phyloP scores from a whole-genome alignment of 2,113 vertebrate genomes.

The Thinocorus orbignyianus region DNA sequence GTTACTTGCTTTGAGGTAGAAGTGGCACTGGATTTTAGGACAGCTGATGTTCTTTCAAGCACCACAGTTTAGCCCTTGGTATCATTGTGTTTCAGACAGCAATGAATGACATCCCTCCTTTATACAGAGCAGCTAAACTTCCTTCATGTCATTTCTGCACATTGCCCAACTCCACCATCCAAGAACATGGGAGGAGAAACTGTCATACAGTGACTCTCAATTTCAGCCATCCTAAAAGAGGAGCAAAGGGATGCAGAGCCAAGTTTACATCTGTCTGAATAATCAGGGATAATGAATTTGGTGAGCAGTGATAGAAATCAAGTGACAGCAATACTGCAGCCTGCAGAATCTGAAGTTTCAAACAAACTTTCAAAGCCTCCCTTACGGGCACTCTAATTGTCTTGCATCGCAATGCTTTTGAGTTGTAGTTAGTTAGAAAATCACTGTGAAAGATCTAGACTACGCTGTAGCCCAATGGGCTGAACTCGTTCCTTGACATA shows the following conservation, averaged over 20 bases:
- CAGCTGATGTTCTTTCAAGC: neutral
- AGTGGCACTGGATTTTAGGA: neutral
- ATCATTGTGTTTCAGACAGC: neutral
- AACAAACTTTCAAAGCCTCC: neutral
- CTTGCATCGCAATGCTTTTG: neutral
- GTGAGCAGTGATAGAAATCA: neutral
- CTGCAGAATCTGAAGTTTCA: neutral
- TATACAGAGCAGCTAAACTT: neutral
- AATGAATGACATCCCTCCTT: neutral
- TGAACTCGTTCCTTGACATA: neutral
- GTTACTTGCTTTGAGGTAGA: neutral
- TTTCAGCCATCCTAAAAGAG: neutral
- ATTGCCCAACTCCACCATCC: neutral
- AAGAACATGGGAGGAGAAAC: neutral
- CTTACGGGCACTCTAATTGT: rapidly evolving
- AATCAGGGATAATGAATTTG: neutral
- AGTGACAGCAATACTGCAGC: neutral
- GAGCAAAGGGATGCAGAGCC: neutral
- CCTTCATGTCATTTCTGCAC: neutral
- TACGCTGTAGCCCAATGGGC: neutral
- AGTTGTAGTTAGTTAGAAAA: neutral
- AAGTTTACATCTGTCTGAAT: neutral
- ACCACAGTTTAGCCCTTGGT: neutral
- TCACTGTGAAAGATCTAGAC: neutral
- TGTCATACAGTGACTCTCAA: rapidly evolving